Evolutionary conservation across 2,797 vertebrate species (phyloP).

Genomic region (Eidolon dupreanum): DNA sequence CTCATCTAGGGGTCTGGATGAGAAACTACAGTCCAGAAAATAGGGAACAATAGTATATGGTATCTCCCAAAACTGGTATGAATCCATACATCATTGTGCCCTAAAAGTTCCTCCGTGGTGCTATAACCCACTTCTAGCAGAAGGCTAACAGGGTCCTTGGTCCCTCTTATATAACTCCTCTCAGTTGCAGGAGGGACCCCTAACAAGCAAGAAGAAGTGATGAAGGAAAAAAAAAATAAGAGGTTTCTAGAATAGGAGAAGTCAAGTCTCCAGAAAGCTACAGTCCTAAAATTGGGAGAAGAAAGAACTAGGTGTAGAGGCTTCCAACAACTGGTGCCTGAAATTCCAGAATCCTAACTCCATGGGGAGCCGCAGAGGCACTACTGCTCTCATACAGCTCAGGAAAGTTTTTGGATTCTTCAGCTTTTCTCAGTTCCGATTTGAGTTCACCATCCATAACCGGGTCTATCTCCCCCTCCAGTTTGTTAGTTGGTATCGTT

Average conservation of each 20-base stretch:
- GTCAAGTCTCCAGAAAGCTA: background rate
- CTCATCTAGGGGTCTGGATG: background rate
- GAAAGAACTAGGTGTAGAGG: background rate
- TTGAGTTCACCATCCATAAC: background rate
- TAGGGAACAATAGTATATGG: background rate
- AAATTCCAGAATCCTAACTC: background rate
- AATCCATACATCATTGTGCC: background rate
- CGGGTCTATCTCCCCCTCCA: background rate
- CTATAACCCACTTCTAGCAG: background rate
- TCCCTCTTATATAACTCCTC: background rate
- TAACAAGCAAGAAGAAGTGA: background rate
- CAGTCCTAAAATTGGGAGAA: background rate
- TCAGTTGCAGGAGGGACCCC: background rate
- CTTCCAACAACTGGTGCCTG: background rate
- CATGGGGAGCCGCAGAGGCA: background rate
- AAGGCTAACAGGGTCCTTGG: background rate
- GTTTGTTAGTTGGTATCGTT: background rate
- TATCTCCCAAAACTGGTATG: background rate
- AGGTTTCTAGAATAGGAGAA: background rate
- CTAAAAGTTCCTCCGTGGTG: background rate
- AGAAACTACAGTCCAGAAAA: background rate
- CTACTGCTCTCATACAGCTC: background rate
- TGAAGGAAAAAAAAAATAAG: too few relatives aligned
- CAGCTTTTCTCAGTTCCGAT: background rate
- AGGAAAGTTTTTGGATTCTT: fast-evolving